phyloP scores from a whole-genome alignment of 2,113 vertebrate species.

The Origma solitaria region DNA sequence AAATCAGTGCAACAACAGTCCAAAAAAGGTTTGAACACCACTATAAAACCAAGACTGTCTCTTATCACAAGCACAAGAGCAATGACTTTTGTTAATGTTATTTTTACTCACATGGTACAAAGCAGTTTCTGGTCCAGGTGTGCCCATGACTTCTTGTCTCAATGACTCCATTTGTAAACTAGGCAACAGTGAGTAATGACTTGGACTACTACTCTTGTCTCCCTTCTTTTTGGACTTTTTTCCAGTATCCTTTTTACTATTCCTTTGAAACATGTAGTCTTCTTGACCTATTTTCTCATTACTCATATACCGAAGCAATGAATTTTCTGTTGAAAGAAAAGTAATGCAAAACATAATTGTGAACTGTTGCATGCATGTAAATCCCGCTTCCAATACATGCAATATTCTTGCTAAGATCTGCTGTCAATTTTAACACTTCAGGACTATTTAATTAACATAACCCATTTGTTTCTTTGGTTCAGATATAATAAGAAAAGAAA shows the following conservation, averaged over 20 bases:
- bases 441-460: neutral
- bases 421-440: constrained; percentile 16
- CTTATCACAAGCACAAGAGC: neutral
- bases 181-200: constrained; percentile 88
- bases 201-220: constrained; percentile 92
- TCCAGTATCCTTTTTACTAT: constrained; percentile 89
- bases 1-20: neutral
- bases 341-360: constrained; percentile 27
- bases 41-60: neutral
- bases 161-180: constrained; percentile 92
- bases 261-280: constrained; percentile 91
- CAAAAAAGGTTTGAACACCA: neutral
- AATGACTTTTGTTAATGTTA: neutral
- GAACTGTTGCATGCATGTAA: neutral
- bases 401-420: neutral
- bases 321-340: constrained; percentile 80
- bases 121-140: constrained; percentile 86
- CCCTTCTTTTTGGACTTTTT: constrained; percentile 93
- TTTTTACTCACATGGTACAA: constrained; percentile 87
- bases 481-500: neutral
- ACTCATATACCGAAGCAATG: constrained; percentile 90
- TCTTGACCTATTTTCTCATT: constrained; percentile 89
- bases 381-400: neutral
- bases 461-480: neutral
- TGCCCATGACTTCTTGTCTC: constrained; percentile 86